Base-by-base conservation (phyloP, 1,140 invertebrate species). In the Ganaspis sp. region DNA sequence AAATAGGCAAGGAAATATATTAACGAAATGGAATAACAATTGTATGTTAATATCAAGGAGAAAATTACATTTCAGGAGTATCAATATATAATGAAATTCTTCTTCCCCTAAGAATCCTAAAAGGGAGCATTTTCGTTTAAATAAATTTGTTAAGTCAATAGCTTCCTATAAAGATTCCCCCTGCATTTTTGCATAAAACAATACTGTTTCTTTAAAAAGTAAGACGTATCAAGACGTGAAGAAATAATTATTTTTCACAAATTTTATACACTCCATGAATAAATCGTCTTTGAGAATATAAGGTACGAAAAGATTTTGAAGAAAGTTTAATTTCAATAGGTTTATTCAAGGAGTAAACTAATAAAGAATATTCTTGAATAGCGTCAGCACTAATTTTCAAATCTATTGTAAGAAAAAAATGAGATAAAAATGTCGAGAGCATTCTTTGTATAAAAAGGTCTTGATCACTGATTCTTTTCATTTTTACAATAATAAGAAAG, bases 381-480 rank as follows among this genome's bases (percentile, higher is more conserved):
- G 29, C 45, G 5, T 49, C 45, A 17, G 1, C n/a, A 6, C 6
- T 49, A 49, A 49, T 49, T 49, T 49, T 3, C 17, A 1, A n/a
- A 49, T 49, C 45, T 49, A 49, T 49, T 49, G 45, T 49, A 49
- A 49, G 45, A 17, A 49, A 17, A 17, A 17, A 17, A n/a, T 49
- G 17, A n/a, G 17, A n/a, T 17, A n/a, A 49, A 49, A 49, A 5
- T 49, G 45, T 49, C n/a, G n/a, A 49, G 17, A 49, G 17, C 5
- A 17, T 8, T 49, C 17, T 45, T 49, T 49, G 5, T 3, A 34
- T 34, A 34, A 34, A 34, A 34, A 3, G 29, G 29, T 34, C 45
- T 49, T 49, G 45, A 17, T 49, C 45, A 49, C 5, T 49, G 45
- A 49, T 49, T 49, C 45, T 49, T n/a, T 49, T 49, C 45, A 49